phyloP scores from a whole-genome alignment of 2,888 invertebrate genomes.

The Polylopha cassiicola region DNA sequence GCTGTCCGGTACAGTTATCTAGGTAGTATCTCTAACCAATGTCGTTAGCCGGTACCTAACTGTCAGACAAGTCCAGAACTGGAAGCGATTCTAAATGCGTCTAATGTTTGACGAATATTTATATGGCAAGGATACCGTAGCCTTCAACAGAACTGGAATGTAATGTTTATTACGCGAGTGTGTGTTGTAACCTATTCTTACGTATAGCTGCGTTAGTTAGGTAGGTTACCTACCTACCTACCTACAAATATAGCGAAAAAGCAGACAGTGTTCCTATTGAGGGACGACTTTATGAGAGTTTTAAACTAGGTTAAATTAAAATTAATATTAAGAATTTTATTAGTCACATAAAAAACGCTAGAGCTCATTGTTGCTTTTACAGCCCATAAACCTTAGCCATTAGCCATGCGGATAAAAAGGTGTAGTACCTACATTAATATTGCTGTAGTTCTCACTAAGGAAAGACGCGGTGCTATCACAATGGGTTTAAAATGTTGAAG shows the following conservation, averaged over 20 bases:
- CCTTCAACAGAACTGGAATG: constrained; percentile 10
- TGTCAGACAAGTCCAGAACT: constrained; percentile 30
- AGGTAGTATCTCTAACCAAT: constrained; percentile 25
- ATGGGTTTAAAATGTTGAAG: constrained; percentile 15
- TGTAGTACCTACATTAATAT: too few relatives aligned
- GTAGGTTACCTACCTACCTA: too few relatives aligned
- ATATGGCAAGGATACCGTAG: constrained; percentile 4
- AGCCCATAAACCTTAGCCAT: constrained; percentile 16
- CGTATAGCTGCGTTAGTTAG: too few relatives aligned
- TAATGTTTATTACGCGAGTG: too few relatives aligned
- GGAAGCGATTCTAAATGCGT: constrained; percentile 20
- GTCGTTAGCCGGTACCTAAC: constrained; percentile 28
- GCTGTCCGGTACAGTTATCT: constrained; percentile 25
- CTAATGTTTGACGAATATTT: constrained; percentile 17
- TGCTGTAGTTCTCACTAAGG: constrained; percentile 22
- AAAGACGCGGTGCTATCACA: constrained; percentile 21
- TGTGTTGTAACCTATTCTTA: too few relatives aligned
- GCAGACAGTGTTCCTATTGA: too few relatives aligned
- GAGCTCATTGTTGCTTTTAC: constrained; percentile 14
- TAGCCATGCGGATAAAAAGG: constrained; percentile 8
- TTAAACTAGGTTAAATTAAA: too few relatives aligned
- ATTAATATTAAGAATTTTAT: constrained; percentile 15
- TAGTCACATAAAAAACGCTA: constrained; percentile 15
- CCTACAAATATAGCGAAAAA: too few relatives aligned
- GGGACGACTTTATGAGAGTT: not conserved